Evolutionary conservation across 2,797 vertebrate species (phyloP), one percentile per base, ranked within the genome.

Genomic region (Atherinosoma microstoma): DNA sequence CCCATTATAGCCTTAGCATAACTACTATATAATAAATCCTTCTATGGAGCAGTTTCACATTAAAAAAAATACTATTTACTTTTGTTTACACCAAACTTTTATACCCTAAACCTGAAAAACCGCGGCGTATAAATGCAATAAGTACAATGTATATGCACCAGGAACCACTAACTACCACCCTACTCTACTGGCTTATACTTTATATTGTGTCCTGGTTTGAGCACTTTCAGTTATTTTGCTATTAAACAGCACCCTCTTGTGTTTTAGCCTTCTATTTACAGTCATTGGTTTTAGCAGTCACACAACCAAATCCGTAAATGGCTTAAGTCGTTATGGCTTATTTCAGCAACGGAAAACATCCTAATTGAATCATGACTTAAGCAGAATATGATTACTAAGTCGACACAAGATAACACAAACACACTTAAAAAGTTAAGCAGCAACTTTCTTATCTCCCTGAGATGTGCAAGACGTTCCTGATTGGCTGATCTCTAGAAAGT

Each of bases 171-270:
- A 2, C 7, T 36, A 36, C 35, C 8, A 9, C 35, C 8, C 35
- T 32, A 32, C 30, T 32, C 30, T 32, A 2, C 5, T 32, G 2
- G 30, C 30, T 35, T 35, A 35, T 35, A 6, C 34, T 35, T 8
- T 8, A 35, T 35, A 5, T 35, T 6, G 8, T 9, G 34, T 35
- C 34, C 34, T 2, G 30, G 35, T 36, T 36, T 36, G 34, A 6
- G 34, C 4, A 8, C 34, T 16, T 35, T 22, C 2, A 64, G 6
- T 49, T 38, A 16, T 74, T 59, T 47, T 1, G 22, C 8, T 0
- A 63, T 60, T 2, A 51, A 80, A 84, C 66, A 84, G 83, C 85
- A 16, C 49, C 89, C 74, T 84, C 90, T 80, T 71, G 84, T 86
- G 91, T 83, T 71, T n/a, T n/a, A n/a, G n/a, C n/a, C n/a, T n/a